These are phyloP conservation scores for Amphipyra berbera DNA, from an alignment of 2,888 invertebrate genomes.

Conservation along the genomic window DNA sequence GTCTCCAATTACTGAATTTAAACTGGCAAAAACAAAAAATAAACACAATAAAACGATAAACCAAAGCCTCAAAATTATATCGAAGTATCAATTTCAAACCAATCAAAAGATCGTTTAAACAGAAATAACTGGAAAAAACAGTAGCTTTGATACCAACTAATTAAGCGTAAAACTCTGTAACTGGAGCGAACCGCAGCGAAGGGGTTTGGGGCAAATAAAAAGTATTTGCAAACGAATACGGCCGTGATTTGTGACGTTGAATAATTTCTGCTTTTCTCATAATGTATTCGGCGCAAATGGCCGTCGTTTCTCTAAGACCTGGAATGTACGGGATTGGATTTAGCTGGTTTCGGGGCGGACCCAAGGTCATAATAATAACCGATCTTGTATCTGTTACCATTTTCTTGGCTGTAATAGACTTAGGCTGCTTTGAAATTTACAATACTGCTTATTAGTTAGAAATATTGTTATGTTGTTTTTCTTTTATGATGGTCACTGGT, in stretches of 20 bases:
- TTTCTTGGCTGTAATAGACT: no score
- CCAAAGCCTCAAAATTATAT: constrained; percentile 1
- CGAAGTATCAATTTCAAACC: constrained; percentile 33
- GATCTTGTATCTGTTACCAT: background rate
- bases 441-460: no score
- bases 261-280: constrained; percentile 68
- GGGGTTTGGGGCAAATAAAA: constrained; percentile 29
- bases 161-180: constrained; percentile 49
- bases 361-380: background rate
- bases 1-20: background rate
- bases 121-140: constrained; percentile 39
- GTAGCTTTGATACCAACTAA: constrained; percentile 50
- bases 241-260: constrained; percentile 49
- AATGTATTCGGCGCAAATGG: constrained; percentile 66
- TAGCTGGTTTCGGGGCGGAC: background rate
- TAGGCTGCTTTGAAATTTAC: no score
- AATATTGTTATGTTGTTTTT: no score
- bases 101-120: constrained; percentile 42
- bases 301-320: constrained; percentile 52
- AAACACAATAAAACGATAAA: constrained; percentile 3
- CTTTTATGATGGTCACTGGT: no score
- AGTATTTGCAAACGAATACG: constrained; percentile 51
- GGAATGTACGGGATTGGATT: constrained; percentile 7
- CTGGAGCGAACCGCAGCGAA: constrained; percentile 23
- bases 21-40: constrained; percentile 7